Conservation (phyloP, 2,888 invertebrate genomes). For the Operophtera brumata region DNA sequence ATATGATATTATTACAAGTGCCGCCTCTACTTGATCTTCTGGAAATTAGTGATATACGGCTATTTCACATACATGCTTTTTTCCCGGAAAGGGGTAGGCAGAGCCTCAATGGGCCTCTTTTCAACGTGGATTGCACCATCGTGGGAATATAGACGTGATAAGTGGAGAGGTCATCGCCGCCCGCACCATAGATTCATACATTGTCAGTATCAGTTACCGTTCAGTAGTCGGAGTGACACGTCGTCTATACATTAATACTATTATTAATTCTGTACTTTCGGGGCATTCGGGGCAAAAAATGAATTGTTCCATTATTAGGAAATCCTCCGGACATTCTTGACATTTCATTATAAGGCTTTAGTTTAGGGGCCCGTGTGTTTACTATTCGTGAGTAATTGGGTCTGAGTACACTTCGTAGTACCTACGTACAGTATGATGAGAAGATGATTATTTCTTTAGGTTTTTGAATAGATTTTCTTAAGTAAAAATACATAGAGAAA, state of each 20-base stretch:
- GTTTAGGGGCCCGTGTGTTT: conserved; percentile 31
- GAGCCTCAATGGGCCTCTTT: no score
- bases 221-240: neutral
- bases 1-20: no score
- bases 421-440: neutral
- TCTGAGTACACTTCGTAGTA: conserved; percentile 17
- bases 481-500: neutral
- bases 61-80: no score
- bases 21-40: no score
- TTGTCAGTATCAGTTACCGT: neutral
- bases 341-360: conserved; percentile 49
- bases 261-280: conserved; percentile 19
- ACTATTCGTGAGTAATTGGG: conserved; percentile 35
- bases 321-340: conserved; percentile 46
- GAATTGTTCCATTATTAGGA: conserved; percentile 55
- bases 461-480: neutral
- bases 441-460: neutral
- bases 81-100: no score
- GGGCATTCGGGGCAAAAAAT: conserved; percentile 48
- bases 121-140: no score
- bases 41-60: no score
- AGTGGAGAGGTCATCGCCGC: no score
- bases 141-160: no score
- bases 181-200: neutral
- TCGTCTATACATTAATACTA: conserved; percentile 14